Percentiles rank a stretch among this genome's conserved stretches.
Conservation (phyloP, 2,113 vertebrate genomes). For the Pachycephala philippinensis region DNA sequence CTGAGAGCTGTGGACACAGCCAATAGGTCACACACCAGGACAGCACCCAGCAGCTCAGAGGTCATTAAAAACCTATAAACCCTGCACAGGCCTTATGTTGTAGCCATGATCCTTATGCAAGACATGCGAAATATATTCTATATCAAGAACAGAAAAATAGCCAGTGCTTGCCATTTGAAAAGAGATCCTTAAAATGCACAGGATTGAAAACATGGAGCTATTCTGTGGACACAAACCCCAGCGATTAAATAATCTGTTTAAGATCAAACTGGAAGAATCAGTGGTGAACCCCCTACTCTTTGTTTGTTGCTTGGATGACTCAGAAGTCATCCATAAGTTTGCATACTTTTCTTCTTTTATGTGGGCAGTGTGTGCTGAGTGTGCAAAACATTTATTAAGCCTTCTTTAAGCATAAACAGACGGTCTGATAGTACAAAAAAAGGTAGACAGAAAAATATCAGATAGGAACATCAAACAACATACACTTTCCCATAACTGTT, state of each 20-base stretch:
- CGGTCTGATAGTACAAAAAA: neutral
- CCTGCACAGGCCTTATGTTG: neutral
- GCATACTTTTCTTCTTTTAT: neutral
- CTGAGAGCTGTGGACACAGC: neutral
- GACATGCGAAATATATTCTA: neutral
- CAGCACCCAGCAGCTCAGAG: neutral
- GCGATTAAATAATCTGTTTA: neutral
- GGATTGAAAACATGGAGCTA: neutral
- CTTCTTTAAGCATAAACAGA: neutral
- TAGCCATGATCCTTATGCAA: neutral
- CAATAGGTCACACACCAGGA: neutral
- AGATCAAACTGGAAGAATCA: neutral
- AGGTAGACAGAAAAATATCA: neutral
- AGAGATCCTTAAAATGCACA: neutral
- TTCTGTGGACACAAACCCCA: neutral
- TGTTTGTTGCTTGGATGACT: neutral
- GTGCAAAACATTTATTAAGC: conserved; percentile 30
- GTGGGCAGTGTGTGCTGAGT: neutral
- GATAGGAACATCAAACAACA: conserved; percentile 37
- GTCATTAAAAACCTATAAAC: neutral
- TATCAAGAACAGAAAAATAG: neutral
- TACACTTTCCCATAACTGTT: conserved; percentile 1
- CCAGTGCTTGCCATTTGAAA: neutral
- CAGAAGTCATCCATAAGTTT: no score
- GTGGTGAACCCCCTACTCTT: neutral